Conservation (phyloP, 2,797 vertebrate genomes). For the Emys orbicularis region DNA sequence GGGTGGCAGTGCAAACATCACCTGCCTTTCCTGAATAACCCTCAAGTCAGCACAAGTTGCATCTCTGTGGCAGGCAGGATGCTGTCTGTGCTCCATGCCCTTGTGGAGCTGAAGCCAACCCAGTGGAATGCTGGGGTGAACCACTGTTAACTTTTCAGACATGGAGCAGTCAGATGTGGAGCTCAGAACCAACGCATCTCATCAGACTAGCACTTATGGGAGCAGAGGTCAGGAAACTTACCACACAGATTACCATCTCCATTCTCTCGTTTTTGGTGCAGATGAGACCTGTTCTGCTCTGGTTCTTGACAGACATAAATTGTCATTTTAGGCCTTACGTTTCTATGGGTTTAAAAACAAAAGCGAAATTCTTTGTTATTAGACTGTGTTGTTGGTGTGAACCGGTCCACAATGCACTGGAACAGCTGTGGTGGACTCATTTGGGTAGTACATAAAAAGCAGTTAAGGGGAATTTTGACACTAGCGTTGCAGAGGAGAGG, state of each 20-base stretch:
- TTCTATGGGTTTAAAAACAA: conserved; percentile 77
- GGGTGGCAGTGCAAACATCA: background rate
- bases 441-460: background rate
- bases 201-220: background rate
- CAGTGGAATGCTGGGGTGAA: background rate
- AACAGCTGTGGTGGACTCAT: background rate
- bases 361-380: background rate
- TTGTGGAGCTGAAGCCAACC: background rate
- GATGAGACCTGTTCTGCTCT: conserved; percentile 83
- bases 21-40: background rate
- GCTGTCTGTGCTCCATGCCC: background rate
- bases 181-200: background rate
- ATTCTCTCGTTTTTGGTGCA: conserved; percentile 81
- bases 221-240: conserved; percentile 59
- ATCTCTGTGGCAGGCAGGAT: background rate
- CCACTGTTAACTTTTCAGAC: background rate
- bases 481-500: background rate
- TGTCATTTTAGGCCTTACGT: conserved; percentile 92
- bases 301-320: conserved; percentile 93
- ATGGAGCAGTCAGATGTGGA: background rate
- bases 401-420: background rate
- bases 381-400: background rate
- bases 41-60: background rate
- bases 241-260: conserved; percentile 83
- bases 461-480: background rate